These are phyloP conservation scores for Galbula dea DNA, from an alignment of 2,113 vertebrate genomes.

Conservation along the genomic window DNA sequence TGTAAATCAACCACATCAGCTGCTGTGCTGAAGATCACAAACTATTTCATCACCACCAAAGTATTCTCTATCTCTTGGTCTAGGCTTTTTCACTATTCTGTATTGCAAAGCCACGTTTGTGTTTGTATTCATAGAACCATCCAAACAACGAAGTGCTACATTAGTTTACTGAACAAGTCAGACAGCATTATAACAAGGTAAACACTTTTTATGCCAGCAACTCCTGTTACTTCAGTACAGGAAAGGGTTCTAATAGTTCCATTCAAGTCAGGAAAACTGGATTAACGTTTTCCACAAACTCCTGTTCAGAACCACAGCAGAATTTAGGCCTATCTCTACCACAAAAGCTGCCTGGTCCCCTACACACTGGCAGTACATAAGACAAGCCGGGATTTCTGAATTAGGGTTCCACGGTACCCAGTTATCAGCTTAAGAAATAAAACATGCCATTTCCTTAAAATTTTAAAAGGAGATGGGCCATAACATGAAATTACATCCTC, in stretches of 20 bases:
- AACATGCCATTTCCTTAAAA: too few species aligned
- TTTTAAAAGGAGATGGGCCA: neutral
- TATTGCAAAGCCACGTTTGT: neutral
- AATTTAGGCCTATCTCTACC: too few species aligned
- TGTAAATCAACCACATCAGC: neutral
- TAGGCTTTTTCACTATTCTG: neutral
- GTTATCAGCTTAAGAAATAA: fast-evolving
- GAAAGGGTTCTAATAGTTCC: neutral
- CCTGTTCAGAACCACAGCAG: neutral
- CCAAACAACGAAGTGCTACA: neutral
- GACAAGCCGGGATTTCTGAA: fast-evolving
- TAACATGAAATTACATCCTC: fast-evolving
- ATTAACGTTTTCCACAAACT: neutral
- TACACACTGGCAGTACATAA: fast-evolving
- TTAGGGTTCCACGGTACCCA: fast-evolving
- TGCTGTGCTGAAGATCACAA: neutral
- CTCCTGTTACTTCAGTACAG: neutral
- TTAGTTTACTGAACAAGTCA: neutral
- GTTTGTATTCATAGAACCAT: neutral
- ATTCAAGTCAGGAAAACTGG: neutral
- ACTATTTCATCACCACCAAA: neutral
- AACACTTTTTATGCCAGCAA: neutral
- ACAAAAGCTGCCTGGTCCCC: neutral
- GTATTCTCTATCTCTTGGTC: neutral
- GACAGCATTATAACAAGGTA: neutral